phyloP scores from a whole-genome alignment of 2,113 vertebrate species.

The Petromus typicus region DNA sequence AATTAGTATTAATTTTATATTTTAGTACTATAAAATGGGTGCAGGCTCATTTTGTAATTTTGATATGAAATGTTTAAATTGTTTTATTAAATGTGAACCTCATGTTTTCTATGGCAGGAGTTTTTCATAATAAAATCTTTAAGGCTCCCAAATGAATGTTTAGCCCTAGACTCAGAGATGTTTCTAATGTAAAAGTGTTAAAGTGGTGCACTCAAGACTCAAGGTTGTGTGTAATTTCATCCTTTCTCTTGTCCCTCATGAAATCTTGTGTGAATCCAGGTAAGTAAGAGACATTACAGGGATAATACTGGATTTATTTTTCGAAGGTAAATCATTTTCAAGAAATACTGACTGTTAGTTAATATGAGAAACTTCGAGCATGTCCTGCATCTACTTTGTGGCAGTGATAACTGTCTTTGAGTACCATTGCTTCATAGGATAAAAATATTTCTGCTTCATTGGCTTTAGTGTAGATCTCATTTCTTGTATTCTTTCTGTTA shows the following conservation, averaged over 20 bases:
- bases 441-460: background rate
- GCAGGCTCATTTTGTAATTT: conserved; percentile 1
- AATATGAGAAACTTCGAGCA: background rate
- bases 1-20: conserved; percentile 39
- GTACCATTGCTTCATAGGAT: background rate
- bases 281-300: conserved; percentile 68
- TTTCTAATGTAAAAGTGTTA: conserved; percentile 40
- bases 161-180: background rate
- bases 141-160: conserved; percentile 47
- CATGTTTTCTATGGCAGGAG: conserved; percentile 19
- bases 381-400: conserved; percentile 7
- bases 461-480: conserved; percentile 48
- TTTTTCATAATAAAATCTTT: conserved; percentile 38
- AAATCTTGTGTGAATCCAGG: conserved; percentile 69
- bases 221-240: background rate
- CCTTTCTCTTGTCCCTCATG: background rate
- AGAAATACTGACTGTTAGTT: conserved; percentile 3
- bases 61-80: background rate
- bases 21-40: conserved; percentile 35
- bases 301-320: conserved; percentile 40
- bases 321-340: conserved; percentile 54
- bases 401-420: background rate
- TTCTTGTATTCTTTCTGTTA: conserved; percentile 54
- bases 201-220: background rate
- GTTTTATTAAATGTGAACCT: conserved; percentile 45